A percentile compares a stretch with the other conserved stretches of the same genome.
These are phyloP conservation scores for Clunio marinus DNA, from an alignment of 2,888 invertebrate species.

Conservation along the genomic window DNA sequence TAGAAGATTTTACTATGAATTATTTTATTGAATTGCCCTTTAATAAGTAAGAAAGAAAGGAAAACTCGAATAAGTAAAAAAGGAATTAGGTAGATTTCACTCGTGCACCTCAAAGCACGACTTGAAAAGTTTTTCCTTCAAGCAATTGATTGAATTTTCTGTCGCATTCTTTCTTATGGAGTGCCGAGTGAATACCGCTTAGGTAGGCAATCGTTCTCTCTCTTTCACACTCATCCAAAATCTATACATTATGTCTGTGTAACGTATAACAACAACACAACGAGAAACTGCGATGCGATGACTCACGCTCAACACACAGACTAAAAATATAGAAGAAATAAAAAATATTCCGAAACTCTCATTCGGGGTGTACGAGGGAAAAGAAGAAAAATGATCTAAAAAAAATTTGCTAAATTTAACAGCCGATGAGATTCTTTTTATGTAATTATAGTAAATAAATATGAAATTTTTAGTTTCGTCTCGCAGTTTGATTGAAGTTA, in stretches of 20 bases:
- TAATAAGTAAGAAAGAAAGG: neutral
- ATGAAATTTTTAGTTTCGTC: neutral
- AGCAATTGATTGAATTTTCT: neutral
- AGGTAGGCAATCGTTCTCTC: slow-evolving; percentile 21
- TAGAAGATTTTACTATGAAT: neutral
- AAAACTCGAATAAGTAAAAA: neutral
- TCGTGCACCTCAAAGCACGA: neutral
- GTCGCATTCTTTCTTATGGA: neutral
- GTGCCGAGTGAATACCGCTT: neutral
- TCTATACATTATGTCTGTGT: slow-evolving; percentile 28
- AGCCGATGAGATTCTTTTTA: neutral
- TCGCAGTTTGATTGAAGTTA: neutral
- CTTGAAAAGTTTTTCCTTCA: neutral
- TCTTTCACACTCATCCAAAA: neutral
- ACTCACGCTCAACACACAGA: slow-evolving; percentile 36
- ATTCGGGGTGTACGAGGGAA: neutral
- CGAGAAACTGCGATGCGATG: slow-evolving; percentile 30
- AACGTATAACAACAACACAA: slow-evolving; percentile 10
- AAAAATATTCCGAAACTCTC: neutral
- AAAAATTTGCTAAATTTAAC: slow-evolving; percentile 18
- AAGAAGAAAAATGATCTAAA: neutral
- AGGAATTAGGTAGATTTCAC: neutral
- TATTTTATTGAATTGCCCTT: no score
- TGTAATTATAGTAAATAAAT: slow-evolving; percentile 21
- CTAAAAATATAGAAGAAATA: slow-evolving; percentile 25